These are phyloP conservation scores for Penaeus indicus DNA, from an alignment of 1,140 invertebrate species.

Conservation along the genomic window DNA sequence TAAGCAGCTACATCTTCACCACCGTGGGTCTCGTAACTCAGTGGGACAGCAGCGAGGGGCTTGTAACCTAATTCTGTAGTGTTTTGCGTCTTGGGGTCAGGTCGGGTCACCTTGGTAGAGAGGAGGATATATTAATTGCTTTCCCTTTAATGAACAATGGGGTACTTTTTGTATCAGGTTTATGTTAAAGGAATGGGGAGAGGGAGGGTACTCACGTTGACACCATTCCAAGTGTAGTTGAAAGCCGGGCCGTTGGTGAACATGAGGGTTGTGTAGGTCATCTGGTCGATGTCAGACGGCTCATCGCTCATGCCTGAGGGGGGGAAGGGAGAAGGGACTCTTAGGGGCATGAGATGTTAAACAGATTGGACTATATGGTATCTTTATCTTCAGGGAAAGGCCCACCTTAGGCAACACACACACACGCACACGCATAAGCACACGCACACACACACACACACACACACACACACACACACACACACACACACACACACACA, in stretches of 20 bases:
- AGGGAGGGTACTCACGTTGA: slow-evolving; percentile 68
- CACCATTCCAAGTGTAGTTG: slow-evolving; percentile 69
- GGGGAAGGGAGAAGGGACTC: background rate
- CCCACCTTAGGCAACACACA: background rate
- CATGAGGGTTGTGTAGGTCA: slow-evolving; percentile 68
- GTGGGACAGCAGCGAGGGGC: slow-evolving; percentile 78
- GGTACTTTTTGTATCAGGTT: background rate
- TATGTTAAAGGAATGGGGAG: background rate
- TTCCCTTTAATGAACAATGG: too few species aligned
- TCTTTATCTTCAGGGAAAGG: background rate
- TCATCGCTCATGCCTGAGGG: slow-evolving; percentile 2
- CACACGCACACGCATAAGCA: background rate
- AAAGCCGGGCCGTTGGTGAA: slow-evolving; percentile 68
- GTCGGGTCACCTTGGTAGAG: slow-evolving; percentile 69
- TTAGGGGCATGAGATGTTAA: too few species aligned
- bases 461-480: background rate
- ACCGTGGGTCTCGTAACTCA: slow-evolving; percentile 79
- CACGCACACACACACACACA: too few species aligned
- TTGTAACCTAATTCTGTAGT: slow-evolving; percentile 76
- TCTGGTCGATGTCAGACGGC: slow-evolving; percentile 34
- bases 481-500: background rate
- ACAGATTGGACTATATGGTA: too few species aligned
- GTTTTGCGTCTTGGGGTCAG: slow-evolving; percentile 75
- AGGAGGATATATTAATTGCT: too few species aligned
- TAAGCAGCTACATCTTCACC: slow-evolving; percentile 91